Percentiles rank a stretch among this genome's conserved stretches.
Evolutionary conservation across 2,888 invertebrate genomes (phyloP).

Genomic region (Drosophila quinaria): DNA sequence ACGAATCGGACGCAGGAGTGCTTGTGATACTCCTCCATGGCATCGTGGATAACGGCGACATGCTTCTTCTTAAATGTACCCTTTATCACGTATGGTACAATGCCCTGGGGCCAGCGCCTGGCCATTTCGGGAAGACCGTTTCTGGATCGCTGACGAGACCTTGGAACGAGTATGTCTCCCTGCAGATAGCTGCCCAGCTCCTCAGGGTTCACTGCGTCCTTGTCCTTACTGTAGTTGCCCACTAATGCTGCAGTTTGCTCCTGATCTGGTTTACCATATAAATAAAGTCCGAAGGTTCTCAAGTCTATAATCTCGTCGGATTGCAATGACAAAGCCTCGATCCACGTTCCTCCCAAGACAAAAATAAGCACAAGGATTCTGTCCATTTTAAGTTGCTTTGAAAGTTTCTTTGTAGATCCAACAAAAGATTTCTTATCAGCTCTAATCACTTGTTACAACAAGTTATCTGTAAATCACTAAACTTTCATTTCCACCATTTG

Average conservation of each 20-base stretch:
- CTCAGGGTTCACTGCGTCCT: slow-evolving; percentile 89
- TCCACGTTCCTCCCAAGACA: slow-evolving; percentile 17
- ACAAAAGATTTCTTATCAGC: slow-evolving; percentile 17
- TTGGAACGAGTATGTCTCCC: slow-evolving; percentile 91
- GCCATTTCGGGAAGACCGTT: slow-evolving; percentile 88
- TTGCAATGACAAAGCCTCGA: slow-evolving; percentile 46
- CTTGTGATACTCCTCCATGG: slow-evolving; percentile 91
- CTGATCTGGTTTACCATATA: slow-evolving; percentile 87
- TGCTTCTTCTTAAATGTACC: slow-evolving; percentile 88
- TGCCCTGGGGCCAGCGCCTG: slow-evolving; percentile 88
- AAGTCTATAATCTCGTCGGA: slow-evolving; percentile 86
- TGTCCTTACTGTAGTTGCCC: slow-evolving; percentile 63
- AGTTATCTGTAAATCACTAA: background rate
- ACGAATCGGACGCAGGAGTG: slow-evolving; percentile 91
- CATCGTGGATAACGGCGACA: slow-evolving; percentile 88
- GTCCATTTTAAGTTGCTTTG: slow-evolving; percentile 37
- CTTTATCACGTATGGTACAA: slow-evolving; percentile 90
- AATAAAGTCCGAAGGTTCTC: slow-evolving; percentile 86
- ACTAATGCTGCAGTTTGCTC: slow-evolving; percentile 58
- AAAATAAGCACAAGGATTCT: slow-evolving; percentile 18
- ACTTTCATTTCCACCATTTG: slow-evolving; percentile 34
- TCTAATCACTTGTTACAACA: slow-evolving; percentile 8
- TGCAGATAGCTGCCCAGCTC: slow-evolving; percentile 92
- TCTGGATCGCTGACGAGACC: slow-evolving; percentile 48
- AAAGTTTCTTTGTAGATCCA: background rate